A percentile compares a stretch with the other conserved stretches of the same genome.
phyloP scores from a whole-genome alignment of 2,797 vertebrate genomes.

The Tarsius wallacei region DNA sequence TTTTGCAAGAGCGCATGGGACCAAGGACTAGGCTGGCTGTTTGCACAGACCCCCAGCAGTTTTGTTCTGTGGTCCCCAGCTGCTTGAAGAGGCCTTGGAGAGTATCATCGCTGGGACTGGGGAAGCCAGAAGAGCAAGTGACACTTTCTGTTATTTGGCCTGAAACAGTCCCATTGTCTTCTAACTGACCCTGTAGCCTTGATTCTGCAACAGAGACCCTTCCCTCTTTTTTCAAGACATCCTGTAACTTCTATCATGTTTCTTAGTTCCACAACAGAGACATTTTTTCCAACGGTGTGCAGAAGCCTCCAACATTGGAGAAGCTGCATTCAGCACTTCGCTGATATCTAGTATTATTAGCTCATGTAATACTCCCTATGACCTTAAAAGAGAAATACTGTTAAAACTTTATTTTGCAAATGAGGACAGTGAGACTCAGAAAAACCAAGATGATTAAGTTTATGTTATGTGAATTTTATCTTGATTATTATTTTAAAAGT shows the following conservation, averaged over 20 bases:
- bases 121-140: neutral
- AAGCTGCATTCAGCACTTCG: neutral
- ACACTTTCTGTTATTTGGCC: neutral
- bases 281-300: neutral
- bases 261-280: neutral
- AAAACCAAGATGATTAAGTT: neutral
- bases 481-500: neutral
- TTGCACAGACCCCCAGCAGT: neutral
- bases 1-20: neutral
- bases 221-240: neutral
- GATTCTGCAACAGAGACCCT: neutral
- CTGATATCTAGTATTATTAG: neutral
- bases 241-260: neutral
- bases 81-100: neutral
- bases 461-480: conserved; percentile 24
- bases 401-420: conserved; percentile 23
- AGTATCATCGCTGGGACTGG: neutral
- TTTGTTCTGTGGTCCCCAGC: neutral
- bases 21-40: neutral
- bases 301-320: neutral
- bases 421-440: neutral
- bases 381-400: neutral
- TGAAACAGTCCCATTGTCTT: neutral
- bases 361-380: neutral
- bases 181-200: neutral